phyloP scores from a whole-genome alignment of 2,888 invertebrate species.

The Ecliptopera silaceata region DNA sequence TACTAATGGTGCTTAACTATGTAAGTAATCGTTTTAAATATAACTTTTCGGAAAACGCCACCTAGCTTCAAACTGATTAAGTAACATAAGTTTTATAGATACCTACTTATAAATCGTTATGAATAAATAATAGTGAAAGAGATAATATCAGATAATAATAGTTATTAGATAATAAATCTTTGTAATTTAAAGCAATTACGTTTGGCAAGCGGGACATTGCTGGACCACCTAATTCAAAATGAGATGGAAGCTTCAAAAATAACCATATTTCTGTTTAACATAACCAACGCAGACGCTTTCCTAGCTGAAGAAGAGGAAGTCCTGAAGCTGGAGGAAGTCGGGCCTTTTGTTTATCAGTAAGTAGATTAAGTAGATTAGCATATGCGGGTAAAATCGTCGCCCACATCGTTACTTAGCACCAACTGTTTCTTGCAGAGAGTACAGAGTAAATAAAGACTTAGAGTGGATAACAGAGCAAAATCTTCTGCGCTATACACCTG shows the following conservation, averaged over 20 bases:
- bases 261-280: slow-evolving; percentile 88
- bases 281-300: slow-evolving; percentile 89
- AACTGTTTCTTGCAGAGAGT: slow-evolving; percentile 80
- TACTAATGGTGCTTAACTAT: no score
- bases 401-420: no score
- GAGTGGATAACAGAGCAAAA: slow-evolving; percentile 83
- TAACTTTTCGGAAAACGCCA: no score
- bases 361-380: no score
- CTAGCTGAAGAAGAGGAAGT: slow-evolving; percentile 84
- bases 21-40: no score
- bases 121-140: no score
- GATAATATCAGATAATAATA: no score
- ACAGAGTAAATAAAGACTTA: slow-evolving; percentile 84
- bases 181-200: slow-evolving; percentile 49
- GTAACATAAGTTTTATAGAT: no score
- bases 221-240: slow-evolving; percentile 83
- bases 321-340: slow-evolving; percentile 87
- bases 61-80: no score
- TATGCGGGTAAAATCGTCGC: no score
- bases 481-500: slow-evolving; percentile 85
- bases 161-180: no score
- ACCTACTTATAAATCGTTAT: no score
- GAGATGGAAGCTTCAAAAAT: slow-evolving; percentile 87
- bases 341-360: slow-evolving; percentile 92
- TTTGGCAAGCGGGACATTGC: slow-evolving; percentile 80